Evolutionary conservation across 2,113 vertebrate genomes (phyloP).

Genomic region (Varanus salvator): DNA sequence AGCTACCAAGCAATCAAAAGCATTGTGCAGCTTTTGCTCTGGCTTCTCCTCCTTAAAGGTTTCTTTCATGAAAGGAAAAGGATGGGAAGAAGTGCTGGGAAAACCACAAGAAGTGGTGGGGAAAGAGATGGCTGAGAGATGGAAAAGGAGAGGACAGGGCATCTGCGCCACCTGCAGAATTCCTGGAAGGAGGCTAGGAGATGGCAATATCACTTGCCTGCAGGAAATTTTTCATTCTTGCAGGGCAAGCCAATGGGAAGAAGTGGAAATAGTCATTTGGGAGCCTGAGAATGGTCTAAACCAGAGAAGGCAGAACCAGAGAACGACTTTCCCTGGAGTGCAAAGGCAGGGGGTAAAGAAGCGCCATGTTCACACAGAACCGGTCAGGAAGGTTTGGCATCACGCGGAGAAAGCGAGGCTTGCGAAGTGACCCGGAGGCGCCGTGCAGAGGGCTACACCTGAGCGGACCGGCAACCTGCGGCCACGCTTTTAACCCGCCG

Average conservation of each 20-base stretch:
- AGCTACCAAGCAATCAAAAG: too few species aligned
- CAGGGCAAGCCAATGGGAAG: not conserved
- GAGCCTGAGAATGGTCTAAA: not conserved
- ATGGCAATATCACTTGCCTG: too few species aligned
- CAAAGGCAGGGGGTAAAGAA: too few species aligned
- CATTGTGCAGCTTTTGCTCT: too few species aligned
- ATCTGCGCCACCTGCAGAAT: not conserved
- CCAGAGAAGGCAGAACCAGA: not conserved
- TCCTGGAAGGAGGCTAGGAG: too few species aligned
- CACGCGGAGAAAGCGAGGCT: not conserved
- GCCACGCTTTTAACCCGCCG: not conserved
- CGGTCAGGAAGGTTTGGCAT: not conserved
- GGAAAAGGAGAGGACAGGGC: too few species aligned
- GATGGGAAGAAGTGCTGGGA: not conserved
- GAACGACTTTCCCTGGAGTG: not conserved
- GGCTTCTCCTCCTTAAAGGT: too few species aligned
- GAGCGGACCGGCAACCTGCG: not conserved
- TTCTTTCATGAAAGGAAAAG: too few species aligned
- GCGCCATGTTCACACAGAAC: not conserved
- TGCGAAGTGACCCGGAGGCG: fast-evolving
- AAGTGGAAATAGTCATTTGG: too few species aligned
- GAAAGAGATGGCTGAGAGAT: not conserved
- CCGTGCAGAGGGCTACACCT: not conserved
- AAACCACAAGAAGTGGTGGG: not conserved
- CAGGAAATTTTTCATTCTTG: not conserved